Percentiles rank a stretch among this genome's conserved stretches.
Conservation (phyloP, 1,140 invertebrate genomes). For the Drosophila ercepeae region DNA sequence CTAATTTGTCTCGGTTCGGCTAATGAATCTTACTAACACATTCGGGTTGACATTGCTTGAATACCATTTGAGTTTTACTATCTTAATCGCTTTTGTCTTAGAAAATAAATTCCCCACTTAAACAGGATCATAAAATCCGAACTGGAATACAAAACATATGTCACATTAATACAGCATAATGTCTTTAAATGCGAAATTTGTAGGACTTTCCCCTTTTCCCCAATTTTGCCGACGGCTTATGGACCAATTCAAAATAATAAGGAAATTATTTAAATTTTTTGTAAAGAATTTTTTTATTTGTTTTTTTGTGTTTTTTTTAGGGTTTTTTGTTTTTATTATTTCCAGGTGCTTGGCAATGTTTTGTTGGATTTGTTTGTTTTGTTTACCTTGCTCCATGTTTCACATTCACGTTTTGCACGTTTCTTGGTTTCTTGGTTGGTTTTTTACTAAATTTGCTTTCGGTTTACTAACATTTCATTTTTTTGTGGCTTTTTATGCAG, state of each 20-base stretch:
- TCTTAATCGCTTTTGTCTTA: slow-evolving; percentile 31
- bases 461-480: slow-evolving; percentile 76
- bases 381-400: slow-evolving; percentile 44
- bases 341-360: slow-evolving; percentile 56
- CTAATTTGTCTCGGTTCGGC: slow-evolving; percentile 36
- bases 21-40: slow-evolving; percentile 18
- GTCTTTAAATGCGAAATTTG: slow-evolving; percentile 7
- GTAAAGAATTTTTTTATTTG: slow-evolving; percentile 82
- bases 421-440: slow-evolving; percentile 50
- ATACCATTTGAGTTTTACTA: slow-evolving; percentile 33
- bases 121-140: slow-evolving; percentile 25
- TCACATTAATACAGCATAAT: slow-evolving; percentile 14
- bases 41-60: slow-evolving; percentile 30
- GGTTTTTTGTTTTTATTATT: slow-evolving; percentile 56
- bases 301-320: slow-evolving; percentile 70
- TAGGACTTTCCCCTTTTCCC: slow-evolving; percentile 1
- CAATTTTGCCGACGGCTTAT: slow-evolving; percentile 50
- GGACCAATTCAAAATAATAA: slow-evolving; percentile 19
- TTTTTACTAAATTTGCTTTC: slow-evolving; percentile 77
- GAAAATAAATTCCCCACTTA: slow-evolving; percentile 14
- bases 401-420: slow-evolving; percentile 51
- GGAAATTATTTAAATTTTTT: slow-evolving; percentile 57
- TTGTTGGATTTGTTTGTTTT: slow-evolving; percentile 39
- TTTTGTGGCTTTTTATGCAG: slow-evolving; percentile 52
- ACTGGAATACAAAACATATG: slow-evolving; percentile 17